phyloP scores from a whole-genome alignment of 2,113 vertebrate species.

The Petroica traversi region DNA sequence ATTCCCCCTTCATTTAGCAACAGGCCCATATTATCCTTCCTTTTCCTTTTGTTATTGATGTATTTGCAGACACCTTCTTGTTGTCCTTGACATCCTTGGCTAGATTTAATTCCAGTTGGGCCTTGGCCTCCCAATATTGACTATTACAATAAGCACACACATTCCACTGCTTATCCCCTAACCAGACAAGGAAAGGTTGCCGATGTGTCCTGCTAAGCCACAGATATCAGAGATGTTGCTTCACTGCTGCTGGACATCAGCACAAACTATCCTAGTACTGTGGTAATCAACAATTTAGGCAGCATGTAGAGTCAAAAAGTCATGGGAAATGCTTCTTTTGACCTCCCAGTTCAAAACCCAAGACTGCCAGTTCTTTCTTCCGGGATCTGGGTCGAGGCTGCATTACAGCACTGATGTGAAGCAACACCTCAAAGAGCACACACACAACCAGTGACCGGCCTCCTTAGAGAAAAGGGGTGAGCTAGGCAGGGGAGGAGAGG shows the following conservation, averaged over 20 bases:
- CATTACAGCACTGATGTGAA: neutral
- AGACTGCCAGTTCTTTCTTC: neutral
- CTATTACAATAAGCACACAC: neutral
- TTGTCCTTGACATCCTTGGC: neutral
- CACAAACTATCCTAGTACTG: neutral
- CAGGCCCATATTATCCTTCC: neutral
- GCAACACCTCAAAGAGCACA: neutral
- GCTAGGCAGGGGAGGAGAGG: neutral
- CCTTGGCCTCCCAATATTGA: neutral
- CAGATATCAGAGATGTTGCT: neutral
- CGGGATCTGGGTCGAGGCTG: neutral
- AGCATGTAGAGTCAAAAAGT: neutral
- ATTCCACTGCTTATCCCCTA: neutral
- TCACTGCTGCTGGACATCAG: neutral
- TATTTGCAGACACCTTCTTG: neutral
- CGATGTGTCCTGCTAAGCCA: neutral
- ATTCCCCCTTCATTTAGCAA: neutral
- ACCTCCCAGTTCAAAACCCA: neutral
- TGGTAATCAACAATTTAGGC: neutral
- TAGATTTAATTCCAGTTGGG: neutral
- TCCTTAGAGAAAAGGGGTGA: accelerated
- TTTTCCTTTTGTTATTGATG: neutral
- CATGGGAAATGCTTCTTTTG: neutral
- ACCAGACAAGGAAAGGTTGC: neutral
- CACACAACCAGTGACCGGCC: neutral